Percentiles rank a stretch among this genome's conserved stretches.
These are phyloP conservation scores for Lepus oiostolus DNA, from an alignment of 2,797 vertebrate genomes.

Conservation along the genomic window DNA sequence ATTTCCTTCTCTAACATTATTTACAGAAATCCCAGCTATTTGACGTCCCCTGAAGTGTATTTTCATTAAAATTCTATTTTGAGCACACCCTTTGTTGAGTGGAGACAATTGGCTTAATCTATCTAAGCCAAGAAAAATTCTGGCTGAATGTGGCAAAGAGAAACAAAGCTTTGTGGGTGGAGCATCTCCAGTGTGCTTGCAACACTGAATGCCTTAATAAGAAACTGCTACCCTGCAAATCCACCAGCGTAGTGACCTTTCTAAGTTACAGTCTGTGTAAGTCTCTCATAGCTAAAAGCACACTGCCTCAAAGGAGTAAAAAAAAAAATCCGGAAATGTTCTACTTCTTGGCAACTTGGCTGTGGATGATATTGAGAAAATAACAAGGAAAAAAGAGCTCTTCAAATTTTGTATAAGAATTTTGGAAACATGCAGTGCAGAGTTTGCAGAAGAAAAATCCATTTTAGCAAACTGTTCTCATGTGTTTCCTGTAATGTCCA, in stretches of 20 bases:
- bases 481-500: conserved; percentile 29
- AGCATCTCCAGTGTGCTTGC: not conserved
- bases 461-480: not conserved
- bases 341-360: not conserved
- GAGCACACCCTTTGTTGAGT: conserved; percentile 69
- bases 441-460: not conserved
- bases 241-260: not conserved
- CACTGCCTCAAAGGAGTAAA: not conserved
- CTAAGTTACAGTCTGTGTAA: not conserved
- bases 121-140: conserved; percentile 77
- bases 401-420: not conserved
- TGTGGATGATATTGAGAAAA: not conserved
- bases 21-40: conserved; percentile 10
- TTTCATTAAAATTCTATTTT: conserved; percentile 79
- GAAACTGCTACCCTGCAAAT: not conserved
- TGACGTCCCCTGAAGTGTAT: not conserved
- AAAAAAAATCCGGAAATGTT: not conserved
- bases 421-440: not conserved
- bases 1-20: conserved; percentile 27
- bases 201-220: not conserved
- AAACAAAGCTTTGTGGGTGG: conserved; percentile 23
- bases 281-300: not conserved
- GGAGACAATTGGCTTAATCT: conserved; percentile 74
- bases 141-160: not conserved
- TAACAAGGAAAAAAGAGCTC: not conserved